These are phyloP conservation scores for Passer montanus DNA, from an alignment of 2,113 vertebrate genomes.

Conservation along the genomic window DNA sequence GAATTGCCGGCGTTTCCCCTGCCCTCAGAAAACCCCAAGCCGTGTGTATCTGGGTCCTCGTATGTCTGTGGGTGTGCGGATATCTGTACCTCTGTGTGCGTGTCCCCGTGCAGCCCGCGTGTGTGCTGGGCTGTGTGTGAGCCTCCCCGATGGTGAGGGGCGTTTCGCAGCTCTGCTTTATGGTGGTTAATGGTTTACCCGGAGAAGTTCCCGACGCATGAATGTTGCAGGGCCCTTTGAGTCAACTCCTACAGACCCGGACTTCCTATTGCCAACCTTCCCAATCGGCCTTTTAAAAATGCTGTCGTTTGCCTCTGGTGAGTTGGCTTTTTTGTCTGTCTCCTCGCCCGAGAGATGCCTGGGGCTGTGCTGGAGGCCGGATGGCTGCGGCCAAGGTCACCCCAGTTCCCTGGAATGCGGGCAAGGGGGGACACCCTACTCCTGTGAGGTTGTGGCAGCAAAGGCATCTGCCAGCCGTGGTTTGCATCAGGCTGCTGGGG, in stretches of 20 bases:
- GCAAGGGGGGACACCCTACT: not conserved
- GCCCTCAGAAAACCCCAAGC: not conserved
- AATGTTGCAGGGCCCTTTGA: not conserved
- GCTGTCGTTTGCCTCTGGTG: not conserved
- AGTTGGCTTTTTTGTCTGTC: not conserved
- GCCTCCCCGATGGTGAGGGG: not conserved
- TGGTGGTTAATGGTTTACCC: constrained; percentile 56
- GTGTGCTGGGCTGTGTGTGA: not conserved
- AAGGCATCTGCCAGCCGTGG: not conserved
- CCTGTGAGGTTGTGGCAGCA: not conserved
- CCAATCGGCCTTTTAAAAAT: not conserved
- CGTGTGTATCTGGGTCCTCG: not conserved
- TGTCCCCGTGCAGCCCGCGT: not conserved
- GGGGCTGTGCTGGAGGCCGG: not conserved
- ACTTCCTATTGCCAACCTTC: not conserved
- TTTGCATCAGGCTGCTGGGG: not conserved
- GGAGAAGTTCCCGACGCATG: constrained; percentile 15
- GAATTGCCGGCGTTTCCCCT: not conserved
- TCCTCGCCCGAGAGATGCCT: not conserved
- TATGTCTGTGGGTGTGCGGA: fast-evolving
- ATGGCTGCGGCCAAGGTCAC: not conserved
- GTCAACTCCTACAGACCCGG: not conserved
- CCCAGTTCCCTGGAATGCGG: not conserved
- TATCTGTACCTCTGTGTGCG: fast-evolving
- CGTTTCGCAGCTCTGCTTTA: not conserved